Base-by-base conservation (phyloP, 1,140 invertebrate species). In the Drosophila ercepeae region DNA sequence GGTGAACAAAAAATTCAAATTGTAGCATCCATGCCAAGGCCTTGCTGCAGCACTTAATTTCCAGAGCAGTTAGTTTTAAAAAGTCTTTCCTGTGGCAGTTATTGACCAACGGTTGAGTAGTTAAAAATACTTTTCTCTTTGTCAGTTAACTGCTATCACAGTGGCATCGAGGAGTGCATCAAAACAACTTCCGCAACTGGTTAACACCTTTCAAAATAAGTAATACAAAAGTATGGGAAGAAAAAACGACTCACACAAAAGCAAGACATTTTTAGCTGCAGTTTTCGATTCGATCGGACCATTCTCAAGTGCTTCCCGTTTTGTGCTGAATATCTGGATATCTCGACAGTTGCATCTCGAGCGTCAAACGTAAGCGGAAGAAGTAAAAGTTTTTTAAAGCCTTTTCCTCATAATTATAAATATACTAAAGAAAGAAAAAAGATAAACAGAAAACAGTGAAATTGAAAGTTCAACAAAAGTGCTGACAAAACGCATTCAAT, bases 111-210 rank as follows among this genome's bases (percentile, higher is more conserved):
- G 25, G 25, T 4, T 3, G 13, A 14, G 63, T 44, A 51, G 63
- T 44, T 64, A 64, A 67, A 67, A 67, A 64, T 36, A 67, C 45
- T 70, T 70, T 65, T 46, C 25, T 74, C 36, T 57, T 52, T 48
- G 45, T 59, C 51, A 73, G 48, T 7, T 60, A 51, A 65, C 63
- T 65, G 61, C 70, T 75, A 79, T 78, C 70, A 57, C 44, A 41
- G 19, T 39, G 25, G 39, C 44, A 63, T 51, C 63, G 36, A 65
- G 29, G 36, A 64, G 63, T 64, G 63, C 63, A 65, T 65, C 19
- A 34, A 63, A 77, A 71, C 77, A 79, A 81, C 77, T 75, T 79
- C 76, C 76, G 76, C 64, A 64, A 52, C 45, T 75, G 76, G 59
- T 65, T 81, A 65, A 75, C 77, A 68, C 78, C 71, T 79, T 71